Conservation (phyloP, 1,140 invertebrate genomes). For the Penaeus indicus region DNA sequence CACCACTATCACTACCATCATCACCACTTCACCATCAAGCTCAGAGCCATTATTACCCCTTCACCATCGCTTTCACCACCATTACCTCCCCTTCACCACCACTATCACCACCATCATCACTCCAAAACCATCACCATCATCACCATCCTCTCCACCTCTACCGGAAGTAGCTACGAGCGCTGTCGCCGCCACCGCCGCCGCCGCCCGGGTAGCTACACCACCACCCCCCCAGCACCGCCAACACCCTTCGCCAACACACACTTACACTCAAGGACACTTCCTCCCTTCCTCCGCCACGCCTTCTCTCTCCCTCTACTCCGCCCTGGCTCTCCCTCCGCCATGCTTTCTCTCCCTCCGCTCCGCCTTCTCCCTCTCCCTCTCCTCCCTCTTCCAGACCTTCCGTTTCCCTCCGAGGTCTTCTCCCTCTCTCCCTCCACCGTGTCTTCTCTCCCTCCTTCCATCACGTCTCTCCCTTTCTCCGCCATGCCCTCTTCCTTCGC, state of each 20-base stretch:
- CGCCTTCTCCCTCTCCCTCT: no score
- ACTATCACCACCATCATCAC: not conserved
- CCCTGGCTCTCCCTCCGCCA: no score
- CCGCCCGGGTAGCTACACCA: not conserved
- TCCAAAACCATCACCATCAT: not conserved
- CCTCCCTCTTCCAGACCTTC: no score
- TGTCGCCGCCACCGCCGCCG: slow-evolving; percentile 1
- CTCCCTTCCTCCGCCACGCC: not conserved
- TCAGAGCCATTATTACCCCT: not conserved
- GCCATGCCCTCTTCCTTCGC: no score
- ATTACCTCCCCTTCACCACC: not conserved
- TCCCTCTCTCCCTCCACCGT: no score
- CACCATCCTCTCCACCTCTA: not conserved
- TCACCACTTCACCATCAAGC: not conserved
- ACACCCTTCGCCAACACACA: not conserved
- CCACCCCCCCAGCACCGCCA: not conserved
- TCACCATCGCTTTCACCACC: not conserved
- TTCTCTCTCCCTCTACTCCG: not conserved
- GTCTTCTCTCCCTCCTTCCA: no score
- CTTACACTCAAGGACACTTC: not conserved
- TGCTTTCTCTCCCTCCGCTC: no score
- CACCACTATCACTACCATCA: not conserved
- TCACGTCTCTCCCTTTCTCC: no score
- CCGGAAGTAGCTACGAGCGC: not conserved
- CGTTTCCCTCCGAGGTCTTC: no score